A percentile compares a stretch with the other conserved stretches of the same genome.
Conservation (phyloP, 2,113 vertebrate genomes). For the Cyanoliseus patagonus region DNA sequence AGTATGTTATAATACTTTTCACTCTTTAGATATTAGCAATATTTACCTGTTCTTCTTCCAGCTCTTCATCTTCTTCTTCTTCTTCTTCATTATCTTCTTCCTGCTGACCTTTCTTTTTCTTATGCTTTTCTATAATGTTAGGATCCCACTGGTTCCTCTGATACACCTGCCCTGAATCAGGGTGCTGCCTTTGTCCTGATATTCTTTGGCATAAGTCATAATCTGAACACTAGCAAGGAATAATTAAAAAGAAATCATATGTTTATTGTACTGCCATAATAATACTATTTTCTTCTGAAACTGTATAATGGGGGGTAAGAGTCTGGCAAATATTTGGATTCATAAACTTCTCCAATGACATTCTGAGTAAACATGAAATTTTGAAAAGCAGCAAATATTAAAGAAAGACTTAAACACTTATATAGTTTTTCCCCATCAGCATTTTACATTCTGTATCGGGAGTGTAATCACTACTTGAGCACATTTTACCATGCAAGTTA, state of each 20-base stretch:
- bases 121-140: slow-evolving; percentile 56
- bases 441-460: background rate
- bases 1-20: background rate
- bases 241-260: background rate
- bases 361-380: background rate
- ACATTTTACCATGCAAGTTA: background rate
- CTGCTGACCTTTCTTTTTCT: slow-evolving; percentile 61
- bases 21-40: background rate
- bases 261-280: background rate
- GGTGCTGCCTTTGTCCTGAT: slow-evolving; percentile 83
- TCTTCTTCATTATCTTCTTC: slow-evolving; percentile 65
- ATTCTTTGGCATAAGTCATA: slow-evolving; percentile 83
- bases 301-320: background rate
- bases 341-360: background rate
- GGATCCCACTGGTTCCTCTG: slow-evolving; percentile 80
- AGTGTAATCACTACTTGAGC: background rate
- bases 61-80: slow-evolving; percentile 17
- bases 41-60: slow-evolving; percentile 70
- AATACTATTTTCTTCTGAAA: background rate
- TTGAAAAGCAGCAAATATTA: background rate
- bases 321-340: background rate
- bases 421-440: background rate
- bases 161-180: slow-evolving; percentile 77
- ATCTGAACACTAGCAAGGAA: slow-evolving; percentile 84
- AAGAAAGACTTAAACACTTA: background rate